These are phyloP conservation scores for Dioctria linearis DNA, from an alignment of 2,888 invertebrate species.

Conservation along the genomic window DNA sequence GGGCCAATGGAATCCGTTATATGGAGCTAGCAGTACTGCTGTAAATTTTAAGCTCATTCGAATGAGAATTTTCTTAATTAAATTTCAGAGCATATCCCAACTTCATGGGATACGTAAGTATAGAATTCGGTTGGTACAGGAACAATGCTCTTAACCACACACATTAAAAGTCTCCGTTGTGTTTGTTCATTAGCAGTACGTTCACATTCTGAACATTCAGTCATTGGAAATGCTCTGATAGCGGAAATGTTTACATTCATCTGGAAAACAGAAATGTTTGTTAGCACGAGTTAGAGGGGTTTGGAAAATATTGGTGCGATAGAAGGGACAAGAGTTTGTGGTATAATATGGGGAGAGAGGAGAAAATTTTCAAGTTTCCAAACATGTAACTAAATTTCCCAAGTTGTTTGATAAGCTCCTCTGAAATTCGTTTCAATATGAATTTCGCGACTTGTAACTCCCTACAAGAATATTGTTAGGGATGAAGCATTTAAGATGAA, in stretches of 20 bases:
- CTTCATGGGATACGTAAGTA: not conserved
- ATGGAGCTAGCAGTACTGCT: not conserved
- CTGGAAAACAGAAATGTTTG: conserved; percentile 48
- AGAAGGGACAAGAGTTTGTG: no score
- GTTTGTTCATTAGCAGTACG: conserved; percentile 50
- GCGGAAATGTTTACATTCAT: conserved; percentile 52
- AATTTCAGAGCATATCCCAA: conserved; percentile 1
- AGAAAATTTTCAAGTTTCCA: conserved; percentile 50
- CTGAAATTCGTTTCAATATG: conserved; percentile 33
- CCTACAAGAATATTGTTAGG: not conserved
- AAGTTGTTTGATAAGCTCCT: conserved; percentile 45
- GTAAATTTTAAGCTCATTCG: conserved; percentile 41
- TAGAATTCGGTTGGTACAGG: not conserved
- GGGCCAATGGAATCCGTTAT: not conserved
- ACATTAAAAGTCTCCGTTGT: conserved; percentile 6
- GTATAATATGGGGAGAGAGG: not conserved
- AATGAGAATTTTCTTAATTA: conserved; percentile 45
- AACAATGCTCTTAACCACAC: conserved; percentile 32
- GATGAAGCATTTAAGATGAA: conserved; percentile 45
- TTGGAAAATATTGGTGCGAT: no score
- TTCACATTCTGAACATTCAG: conserved; percentile 38
- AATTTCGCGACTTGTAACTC: conserved; percentile 40
- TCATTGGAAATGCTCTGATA: conserved; percentile 49
- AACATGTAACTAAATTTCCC: conserved; percentile 47
- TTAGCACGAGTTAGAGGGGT: no score